Evolutionary conservation across 2,888 invertebrate species (phyloP), one percentile per base, ranked within the genome.

Genomic region (Ypsolopha scabrella): DNA sequence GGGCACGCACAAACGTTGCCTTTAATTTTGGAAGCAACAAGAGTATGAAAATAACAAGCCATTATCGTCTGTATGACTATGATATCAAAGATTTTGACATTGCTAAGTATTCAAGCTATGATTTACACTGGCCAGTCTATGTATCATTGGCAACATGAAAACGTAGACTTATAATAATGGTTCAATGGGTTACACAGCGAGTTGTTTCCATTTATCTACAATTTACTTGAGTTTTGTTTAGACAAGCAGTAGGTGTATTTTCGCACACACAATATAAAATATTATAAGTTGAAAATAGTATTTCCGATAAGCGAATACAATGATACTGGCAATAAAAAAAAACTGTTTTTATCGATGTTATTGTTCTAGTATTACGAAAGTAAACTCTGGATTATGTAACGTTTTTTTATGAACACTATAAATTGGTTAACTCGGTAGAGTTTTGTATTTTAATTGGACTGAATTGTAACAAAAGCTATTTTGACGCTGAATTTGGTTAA

Each of bases 71-170:
- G 6, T 43, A 43, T 14, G 9, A 43, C 24, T 14, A 43, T 14
- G 13, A 11, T 14, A 14, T 43, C 13, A 13, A 13, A 24, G n/a
- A 14, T 43, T 43, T 43, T 43, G 43, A 14, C 43, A 14, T 14
- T 43, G 43, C 24, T 13, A 43, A 4, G 41, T 41, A 41, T 11
- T 41, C 10, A 41, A 11, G 41, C 14, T 41, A 41, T 41, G 45
- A 45, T 45, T 45, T n/a, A 45, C 34, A 45, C 45, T 45, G 44
- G 44, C 44, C 44, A 8, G 44, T 44, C 8, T n/a, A n/a, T n/a
- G 24, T 24, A 24, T 24, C 45, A 45, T 45, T 45, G 45, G 45
- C 45, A 33, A 45, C 13, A 10, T 34, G 14, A 34, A 45, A 4
- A 24, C 9, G 45, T 43, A 8, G 43, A 14, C 43, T 13, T 41